Evolutionary conservation across 2,113 vertebrate genomes (phyloP).

Genomic region (Rhynchomys soricoides): DNA sequence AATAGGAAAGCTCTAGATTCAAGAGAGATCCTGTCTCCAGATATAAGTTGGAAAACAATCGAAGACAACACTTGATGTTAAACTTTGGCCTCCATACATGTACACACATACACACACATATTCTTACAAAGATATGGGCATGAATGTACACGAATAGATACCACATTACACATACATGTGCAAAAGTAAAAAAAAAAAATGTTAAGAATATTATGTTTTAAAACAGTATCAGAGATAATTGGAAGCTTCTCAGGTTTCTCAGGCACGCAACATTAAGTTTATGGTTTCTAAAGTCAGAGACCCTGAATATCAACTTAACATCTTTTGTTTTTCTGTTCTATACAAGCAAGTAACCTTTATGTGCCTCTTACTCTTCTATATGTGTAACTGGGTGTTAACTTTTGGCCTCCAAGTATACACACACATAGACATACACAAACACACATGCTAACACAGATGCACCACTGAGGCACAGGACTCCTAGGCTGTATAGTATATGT

Average conservation of each 20-base stretch:
- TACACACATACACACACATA: not conserved
- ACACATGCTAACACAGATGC: no score
- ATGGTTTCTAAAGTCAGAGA: not conserved
- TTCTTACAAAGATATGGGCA: not conserved
- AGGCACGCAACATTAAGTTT: not conserved
- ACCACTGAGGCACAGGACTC: not conserved
- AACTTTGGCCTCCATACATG: not conserved
- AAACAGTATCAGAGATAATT: conserved; percentile 27
- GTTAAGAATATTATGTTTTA: conserved; percentile 18
- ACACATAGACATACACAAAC: no score
- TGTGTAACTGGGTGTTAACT: not conserved
- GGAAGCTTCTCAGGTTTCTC: not conserved
- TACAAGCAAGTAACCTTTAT: not conserved
- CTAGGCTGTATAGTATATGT: not conserved
- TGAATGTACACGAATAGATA: not conserved
- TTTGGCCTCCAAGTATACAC: no score
- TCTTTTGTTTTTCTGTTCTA: not conserved
- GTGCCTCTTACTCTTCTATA: not conserved
- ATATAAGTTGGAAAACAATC: not conserved
- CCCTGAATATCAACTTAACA: not conserved
- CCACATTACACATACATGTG: not conserved
- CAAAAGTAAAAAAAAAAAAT: not conserved
- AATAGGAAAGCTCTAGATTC: not conserved
- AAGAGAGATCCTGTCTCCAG: not conserved
- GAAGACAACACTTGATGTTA: not conserved